Conservation (phyloP, 1,140 invertebrate genomes). For the Camponotus vicinus region DNA sequence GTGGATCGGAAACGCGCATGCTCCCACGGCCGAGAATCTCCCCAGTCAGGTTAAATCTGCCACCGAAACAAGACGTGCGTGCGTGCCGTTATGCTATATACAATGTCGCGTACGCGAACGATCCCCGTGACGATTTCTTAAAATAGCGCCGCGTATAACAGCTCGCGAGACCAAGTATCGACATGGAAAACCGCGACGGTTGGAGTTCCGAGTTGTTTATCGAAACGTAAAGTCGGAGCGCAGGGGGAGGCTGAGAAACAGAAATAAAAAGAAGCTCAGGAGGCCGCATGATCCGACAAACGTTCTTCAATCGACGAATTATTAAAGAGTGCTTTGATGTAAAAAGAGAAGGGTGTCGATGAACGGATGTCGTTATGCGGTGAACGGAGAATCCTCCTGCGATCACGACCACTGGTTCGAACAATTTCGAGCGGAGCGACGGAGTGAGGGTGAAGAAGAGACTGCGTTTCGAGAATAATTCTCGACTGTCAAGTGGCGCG, state of each 20-base stretch:
- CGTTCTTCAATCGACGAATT: neutral
- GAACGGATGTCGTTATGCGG: neutral
- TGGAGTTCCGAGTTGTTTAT: slow-evolving; percentile 10
- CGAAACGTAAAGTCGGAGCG: slow-evolving; percentile 29
- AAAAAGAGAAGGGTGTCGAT: neutral
- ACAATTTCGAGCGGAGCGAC: neutral
- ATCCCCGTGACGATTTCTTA: slow-evolving; percentile 37
- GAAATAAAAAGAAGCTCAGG: neutral
- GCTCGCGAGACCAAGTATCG: neutral
- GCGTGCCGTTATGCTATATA: slow-evolving; percentile 74
- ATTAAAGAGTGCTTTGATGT: neutral
- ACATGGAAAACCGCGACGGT: slow-evolving; percentile 29
- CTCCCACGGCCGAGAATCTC: slow-evolving; percentile 82
- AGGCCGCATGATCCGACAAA: neutral
- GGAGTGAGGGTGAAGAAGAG: neutral
- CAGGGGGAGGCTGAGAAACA: neutral
- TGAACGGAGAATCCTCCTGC: neutral
- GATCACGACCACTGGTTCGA: neutral
- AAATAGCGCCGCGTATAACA: slow-evolving; percentile 16
- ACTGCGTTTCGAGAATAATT: neutral
- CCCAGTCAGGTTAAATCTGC: slow-evolving; percentile 85
- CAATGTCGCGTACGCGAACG: slow-evolving; percentile 73
- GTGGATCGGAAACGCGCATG: slow-evolving; percentile 83
- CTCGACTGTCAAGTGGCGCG: neutral
- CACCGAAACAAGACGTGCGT: slow-evolving; percentile 83